These are phyloP conservation scores for Hydropsyche tenuis DNA, from an alignment of 1,140 invertebrate genomes.

Conservation along the genomic window DNA sequence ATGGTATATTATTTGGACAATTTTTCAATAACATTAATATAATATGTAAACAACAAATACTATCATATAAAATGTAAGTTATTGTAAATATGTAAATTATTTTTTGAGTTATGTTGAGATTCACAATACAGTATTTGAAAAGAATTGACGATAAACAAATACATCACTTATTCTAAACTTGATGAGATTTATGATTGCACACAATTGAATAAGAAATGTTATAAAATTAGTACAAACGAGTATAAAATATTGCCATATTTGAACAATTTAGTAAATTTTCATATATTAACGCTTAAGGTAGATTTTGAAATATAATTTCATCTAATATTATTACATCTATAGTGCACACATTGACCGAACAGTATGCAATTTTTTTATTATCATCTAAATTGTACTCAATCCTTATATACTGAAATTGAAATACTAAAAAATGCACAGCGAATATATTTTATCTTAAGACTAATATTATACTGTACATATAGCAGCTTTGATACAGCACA, in stretches of 20 bases:
- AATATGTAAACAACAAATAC: too few relatives aligned
- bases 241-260: background rate
- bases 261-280: background rate
- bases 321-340: background rate
- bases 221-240: background rate
- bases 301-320: background rate
- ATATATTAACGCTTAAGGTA: background rate
- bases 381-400: conserved; percentile 20
- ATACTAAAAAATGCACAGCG: background rate
- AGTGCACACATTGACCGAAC: conserved; percentile 23
- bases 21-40: too few relatives aligned
- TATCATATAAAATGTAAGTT: too few relatives aligned
- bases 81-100: too few relatives aligned
- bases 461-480: background rate
- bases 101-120: too few relatives aligned
- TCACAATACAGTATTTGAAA: too few relatives aligned
- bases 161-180: background rate
- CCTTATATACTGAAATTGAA: conserved; percentile 9
- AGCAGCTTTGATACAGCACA: conserved; percentile 10
- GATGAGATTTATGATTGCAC: background rate
- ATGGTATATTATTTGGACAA: too few relatives aligned
- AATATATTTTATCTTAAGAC: background rate
- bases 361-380: conserved; percentile 9
- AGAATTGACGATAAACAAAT: background rate
- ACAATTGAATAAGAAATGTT: background rate